Evolutionary conservation across 2,888 invertebrate species (phyloP).

Genomic region (Hybos culiciformis): DNA sequence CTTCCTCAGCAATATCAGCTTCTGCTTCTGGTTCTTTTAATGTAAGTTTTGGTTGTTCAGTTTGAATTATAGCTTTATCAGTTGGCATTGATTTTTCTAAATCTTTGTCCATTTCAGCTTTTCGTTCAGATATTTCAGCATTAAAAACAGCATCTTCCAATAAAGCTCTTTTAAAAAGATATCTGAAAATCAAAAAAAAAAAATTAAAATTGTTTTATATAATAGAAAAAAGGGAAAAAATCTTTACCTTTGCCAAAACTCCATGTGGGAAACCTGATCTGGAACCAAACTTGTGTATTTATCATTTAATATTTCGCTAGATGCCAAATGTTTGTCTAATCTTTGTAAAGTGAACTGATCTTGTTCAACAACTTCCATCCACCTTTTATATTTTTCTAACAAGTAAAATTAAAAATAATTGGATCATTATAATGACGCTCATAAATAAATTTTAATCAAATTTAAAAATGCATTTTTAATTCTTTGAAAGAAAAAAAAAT

Average conservation of each 20-base stretch:
- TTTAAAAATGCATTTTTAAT: too few species aligned
- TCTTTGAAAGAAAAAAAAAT: too few species aligned
- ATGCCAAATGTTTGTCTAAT: slow-evolving; percentile 45
- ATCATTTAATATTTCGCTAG: slow-evolving; percentile 37
- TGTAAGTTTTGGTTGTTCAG: slow-evolving; percentile 14
- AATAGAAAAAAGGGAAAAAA: neutral
- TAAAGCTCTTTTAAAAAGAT: slow-evolving; percentile 68
- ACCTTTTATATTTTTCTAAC: slow-evolving; percentile 44
- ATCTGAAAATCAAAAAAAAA: slow-evolving; percentile 33
- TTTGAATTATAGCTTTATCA: slow-evolving; percentile 14
- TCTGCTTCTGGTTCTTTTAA: neutral
- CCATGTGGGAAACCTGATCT: slow-evolving; percentile 51
- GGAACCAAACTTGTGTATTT: slow-evolving; percentile 47
- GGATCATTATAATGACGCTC: too few species aligned
- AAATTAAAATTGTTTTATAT: slow-evolving; percentile 4
- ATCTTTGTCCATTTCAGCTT: slow-evolving; percentile 25
- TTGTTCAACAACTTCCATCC: slow-evolving; percentile 41
- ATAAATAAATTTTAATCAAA: too few species aligned
- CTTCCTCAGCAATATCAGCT: neutral
- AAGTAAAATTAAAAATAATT: too few species aligned
- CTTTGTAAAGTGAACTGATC: slow-evolving; percentile 43
- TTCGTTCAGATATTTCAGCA: slow-evolving; percentile 42
- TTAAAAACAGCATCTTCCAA: slow-evolving; percentile 60
- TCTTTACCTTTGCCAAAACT: slow-evolving; percentile 64
- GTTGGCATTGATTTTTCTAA: slow-evolving; percentile 12